These are phyloP conservation scores for Butorides virescens DNA, from an alignment of 2,113 vertebrate species.

Conservation along the genomic window DNA sequence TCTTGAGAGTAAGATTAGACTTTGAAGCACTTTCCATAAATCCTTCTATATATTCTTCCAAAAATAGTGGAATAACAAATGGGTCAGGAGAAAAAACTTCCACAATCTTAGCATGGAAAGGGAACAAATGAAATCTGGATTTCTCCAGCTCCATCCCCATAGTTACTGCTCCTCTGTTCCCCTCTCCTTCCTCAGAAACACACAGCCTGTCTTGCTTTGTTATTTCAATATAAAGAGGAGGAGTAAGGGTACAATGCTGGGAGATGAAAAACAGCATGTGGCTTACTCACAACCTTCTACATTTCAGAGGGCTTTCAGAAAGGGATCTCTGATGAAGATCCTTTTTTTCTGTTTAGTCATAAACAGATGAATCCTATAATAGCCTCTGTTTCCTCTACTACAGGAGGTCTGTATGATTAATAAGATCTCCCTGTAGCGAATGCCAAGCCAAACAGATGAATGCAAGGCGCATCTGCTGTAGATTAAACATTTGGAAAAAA, in stretches of 20 bases:
- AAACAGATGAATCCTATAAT: constrained; percentile 64
- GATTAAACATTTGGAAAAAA: constrained; percentile 84
- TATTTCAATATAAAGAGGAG: background rate
- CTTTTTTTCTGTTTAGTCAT: constrained; percentile 57
- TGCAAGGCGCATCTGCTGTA: constrained; percentile 79
- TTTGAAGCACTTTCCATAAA: background rate
- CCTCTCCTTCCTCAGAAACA: background rate
- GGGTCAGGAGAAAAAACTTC: background rate
- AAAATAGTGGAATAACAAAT: background rate
- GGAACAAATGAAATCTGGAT: background rate
- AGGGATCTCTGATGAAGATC: constrained; percentile 41
- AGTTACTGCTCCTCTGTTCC: background rate
- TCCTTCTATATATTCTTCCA: background rate
- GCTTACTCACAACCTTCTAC: constrained; percentile 5
- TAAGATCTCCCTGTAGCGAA: constrained; percentile 72
- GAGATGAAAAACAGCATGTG: constrained; percentile 23
- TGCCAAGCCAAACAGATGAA: constrained; percentile 81
- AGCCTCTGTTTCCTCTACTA: constrained; percentile 72
- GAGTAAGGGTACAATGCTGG: background rate
- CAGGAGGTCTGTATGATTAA: constrained; percentile 70
- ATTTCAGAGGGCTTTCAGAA: constrained; percentile 19
- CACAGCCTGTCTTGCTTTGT: background rate
- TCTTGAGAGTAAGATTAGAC: background rate
- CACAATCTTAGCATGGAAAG: background rate
- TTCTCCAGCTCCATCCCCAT: background rate